Evolutionary conservation across 2,888 invertebrate species (phyloP).

Genomic region (Drosophila meridionalis): DNA sequence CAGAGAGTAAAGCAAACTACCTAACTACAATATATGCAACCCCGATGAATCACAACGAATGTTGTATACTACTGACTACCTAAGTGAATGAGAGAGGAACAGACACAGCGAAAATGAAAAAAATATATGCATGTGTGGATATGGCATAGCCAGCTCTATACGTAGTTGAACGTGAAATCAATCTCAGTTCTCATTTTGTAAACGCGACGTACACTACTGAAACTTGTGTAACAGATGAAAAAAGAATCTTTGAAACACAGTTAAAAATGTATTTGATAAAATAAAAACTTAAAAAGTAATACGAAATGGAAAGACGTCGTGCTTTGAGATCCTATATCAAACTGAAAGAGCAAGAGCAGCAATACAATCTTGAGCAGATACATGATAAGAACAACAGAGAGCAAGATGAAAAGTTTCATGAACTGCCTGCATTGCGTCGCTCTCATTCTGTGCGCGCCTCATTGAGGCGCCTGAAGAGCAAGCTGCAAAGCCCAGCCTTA

Average conservation of each 20-base stretch:
- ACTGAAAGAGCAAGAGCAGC: constrained; percentile 58
- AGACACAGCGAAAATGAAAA: not conserved
- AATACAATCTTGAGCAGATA: constrained; percentile 27
- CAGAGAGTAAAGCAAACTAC: constrained; percentile 15
- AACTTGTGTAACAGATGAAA: constrained; percentile 44
- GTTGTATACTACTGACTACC: constrained; percentile 31
- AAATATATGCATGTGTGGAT: not conserved
- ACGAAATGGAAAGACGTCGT: constrained; percentile 80
- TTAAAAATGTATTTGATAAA: not conserved
- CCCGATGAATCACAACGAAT: constrained; percentile 10
- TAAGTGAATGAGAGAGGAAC: not conserved
- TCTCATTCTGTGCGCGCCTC: constrained; percentile 90
- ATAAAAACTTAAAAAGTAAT: constrained; percentile 9
- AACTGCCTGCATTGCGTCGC: constrained; percentile 85
- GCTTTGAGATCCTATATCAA: constrained; percentile 74
- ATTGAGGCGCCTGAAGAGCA: constrained; percentile 88
- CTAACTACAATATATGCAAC: constrained; percentile 3
- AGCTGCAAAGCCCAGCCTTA: constrained; percentile 81
- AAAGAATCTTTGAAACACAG: not conserved
- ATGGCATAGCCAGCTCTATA: constrained; percentile 1
- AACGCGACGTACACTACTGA: constrained; percentile 56
- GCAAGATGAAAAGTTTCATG: constrained; percentile 27
- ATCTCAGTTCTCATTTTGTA: constrained; percentile 59
- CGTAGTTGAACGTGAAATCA: constrained; percentile 56
- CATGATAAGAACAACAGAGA: constrained; percentile 21